Percentiles rank a stretch among this genome's conserved stretches.
Conservation (phyloP, 2,797 vertebrate genomes). For the Pipistrellus kuhlii region DNA sequence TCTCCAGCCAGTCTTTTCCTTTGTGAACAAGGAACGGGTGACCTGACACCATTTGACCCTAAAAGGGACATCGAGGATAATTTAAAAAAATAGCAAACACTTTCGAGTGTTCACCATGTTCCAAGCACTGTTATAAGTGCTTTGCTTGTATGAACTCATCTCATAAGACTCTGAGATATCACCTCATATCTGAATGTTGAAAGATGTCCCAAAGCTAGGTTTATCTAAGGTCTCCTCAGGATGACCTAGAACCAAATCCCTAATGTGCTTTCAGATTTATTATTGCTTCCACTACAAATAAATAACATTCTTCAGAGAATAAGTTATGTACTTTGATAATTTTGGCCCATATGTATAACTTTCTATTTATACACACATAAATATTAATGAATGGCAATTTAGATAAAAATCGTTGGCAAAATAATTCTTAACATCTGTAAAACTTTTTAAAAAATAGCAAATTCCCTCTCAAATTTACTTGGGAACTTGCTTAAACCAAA, state of each 20-base stretch:
- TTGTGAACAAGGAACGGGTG: background rate
- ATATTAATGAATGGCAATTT: conserved; percentile 1
- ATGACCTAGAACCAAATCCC: background rate
- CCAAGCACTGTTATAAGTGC: background rate
- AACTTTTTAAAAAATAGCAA: background rate
- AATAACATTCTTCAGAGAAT: background rate
- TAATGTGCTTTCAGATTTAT: background rate
- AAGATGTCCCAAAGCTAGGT: background rate
- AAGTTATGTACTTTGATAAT: background rate
- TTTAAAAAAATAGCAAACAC: background rate
- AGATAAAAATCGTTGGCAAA: background rate
- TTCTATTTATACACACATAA: background rate
- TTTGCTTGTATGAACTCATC: conserved; percentile 31
- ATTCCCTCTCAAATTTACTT: background rate
- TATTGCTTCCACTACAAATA: background rate
- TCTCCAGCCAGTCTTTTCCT: background rate
- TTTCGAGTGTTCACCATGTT: background rate
- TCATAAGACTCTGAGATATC: background rate
- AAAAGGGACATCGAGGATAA: background rate
- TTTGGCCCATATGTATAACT: background rate
- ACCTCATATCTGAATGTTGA: background rate
- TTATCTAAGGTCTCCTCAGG: background rate
- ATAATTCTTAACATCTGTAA: conserved; percentile 40
- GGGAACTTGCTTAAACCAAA: background rate
- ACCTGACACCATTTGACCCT: background rate